Evolutionary conservation across 1,140 invertebrate species (phyloP).

Genomic region (Drosophila tsacasi): DNA sequence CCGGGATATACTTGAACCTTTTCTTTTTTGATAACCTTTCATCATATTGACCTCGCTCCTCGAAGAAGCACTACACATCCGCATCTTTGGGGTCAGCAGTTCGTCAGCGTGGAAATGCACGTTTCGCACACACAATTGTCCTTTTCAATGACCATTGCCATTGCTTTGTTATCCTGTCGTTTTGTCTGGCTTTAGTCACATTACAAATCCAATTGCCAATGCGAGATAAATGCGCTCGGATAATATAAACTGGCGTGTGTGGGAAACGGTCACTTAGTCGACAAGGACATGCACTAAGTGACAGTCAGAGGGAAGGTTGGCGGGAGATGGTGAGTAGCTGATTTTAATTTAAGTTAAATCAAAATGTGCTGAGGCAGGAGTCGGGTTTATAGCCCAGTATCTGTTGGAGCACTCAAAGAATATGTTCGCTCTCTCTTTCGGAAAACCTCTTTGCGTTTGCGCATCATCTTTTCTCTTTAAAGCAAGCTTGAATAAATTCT

Average conservation of each 20-base stretch:
- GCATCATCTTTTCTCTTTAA: neutral
- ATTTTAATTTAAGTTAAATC: slow-evolving; percentile 70
- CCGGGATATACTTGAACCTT: slow-evolving; percentile 11
- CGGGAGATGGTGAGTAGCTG: slow-evolving; percentile 24
- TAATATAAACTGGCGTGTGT: slow-evolving; percentile 56
- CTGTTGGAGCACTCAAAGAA: slow-evolving; percentile 13
- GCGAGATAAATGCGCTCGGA: slow-evolving; percentile 69
- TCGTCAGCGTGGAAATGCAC: slow-evolving; percentile 40
- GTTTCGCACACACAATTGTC: slow-evolving; percentile 51
- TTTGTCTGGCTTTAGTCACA: slow-evolving; percentile 53
- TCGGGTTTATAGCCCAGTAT: slow-evolving; percentile 19
- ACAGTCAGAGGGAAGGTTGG: slow-evolving; percentile 8
- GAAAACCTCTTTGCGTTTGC: slow-evolving; percentile 19
- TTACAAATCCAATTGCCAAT: slow-evolving; percentile 68
- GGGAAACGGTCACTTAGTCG: slow-evolving; percentile 51
- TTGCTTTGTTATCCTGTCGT: slow-evolving; percentile 56
- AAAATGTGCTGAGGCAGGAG: slow-evolving; percentile 55
- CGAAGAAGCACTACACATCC: neutral
- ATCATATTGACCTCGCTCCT: slow-evolving; percentile 7
- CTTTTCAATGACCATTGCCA: slow-evolving; percentile 53
- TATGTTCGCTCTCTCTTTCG: neutral
- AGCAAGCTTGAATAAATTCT: neutral
- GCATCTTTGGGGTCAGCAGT: slow-evolving; percentile 35
- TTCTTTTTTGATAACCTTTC: slow-evolving; percentile 24
- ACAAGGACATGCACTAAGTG: slow-evolving; percentile 35